Base-by-base conservation (phyloP, 2,888 invertebrate species). In the Barypeithes pellucidus region DNA sequence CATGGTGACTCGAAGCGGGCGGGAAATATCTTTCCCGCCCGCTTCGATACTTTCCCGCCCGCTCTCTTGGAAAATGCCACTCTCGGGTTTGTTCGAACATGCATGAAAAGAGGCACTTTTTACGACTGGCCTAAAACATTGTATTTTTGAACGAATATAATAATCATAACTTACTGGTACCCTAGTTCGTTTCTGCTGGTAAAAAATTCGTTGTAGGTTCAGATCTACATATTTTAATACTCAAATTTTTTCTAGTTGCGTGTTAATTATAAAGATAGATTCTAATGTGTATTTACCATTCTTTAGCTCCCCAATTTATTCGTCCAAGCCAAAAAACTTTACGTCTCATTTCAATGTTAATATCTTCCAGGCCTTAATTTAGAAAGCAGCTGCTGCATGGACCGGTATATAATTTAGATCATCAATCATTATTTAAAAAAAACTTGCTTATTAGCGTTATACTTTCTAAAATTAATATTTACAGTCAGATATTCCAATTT, bases 261-360 rank as follows among this genome's bases (percentile, higher is more conserved):
- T 39, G n/a, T 43, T 12, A 61, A 43, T 18, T 61, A 36, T 41
- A 61, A 36, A 63, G 63, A 45, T 63, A 62, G 61, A 62, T 22
- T 43, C 61, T 43, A 62, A 43, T 43, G 43, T 24, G 50, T 24
- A 43, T 43, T n/a, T n/a, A 41, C 8, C 61, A 62, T 62, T 43
- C 61, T 20, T 62, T 18, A 41, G 12, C 12, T 18, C 61, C 22
- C 41, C 36, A 2, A 59, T 20, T 20, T 39, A 18, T 43, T 39
- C 11, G 36, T 39, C 43, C 43, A 22, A 14, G 61, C 61, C 61
- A 62, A 62, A 22, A 61, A 62, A 62, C 43, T 18, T 62, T 7
- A 62, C 22, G 41, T 43, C 22, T 24, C 43, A 9, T 43, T 62
- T 43, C 14, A 43, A 22, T 9, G 14, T n/a, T 14, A 43, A 50